Conservation (phyloP, 2,888 invertebrate genomes). For the Stenichneumon culpator region DNA sequence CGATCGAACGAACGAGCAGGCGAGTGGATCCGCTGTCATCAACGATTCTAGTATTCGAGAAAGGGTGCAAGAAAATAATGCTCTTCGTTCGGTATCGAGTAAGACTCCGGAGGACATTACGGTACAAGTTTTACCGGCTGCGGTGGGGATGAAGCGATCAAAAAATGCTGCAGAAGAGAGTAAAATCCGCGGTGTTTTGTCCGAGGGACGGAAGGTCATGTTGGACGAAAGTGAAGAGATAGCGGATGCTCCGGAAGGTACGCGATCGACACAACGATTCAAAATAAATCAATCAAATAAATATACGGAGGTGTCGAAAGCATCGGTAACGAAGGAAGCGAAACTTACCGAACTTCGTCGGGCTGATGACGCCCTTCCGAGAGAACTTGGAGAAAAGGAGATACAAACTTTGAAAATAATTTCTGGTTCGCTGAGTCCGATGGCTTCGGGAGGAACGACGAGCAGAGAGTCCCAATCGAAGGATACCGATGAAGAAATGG, state of each 20-base stretch:
- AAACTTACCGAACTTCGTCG: neutral
- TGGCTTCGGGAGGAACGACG: neutral
- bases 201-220: no score
- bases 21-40: conserved; percentile 2
- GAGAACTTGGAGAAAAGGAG: neutral
- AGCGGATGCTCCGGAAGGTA: neutral
- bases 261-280: neutral
- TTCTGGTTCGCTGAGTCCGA: neutral
- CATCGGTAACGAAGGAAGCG: neutral
- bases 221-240: neutral
- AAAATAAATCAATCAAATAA: neutral
- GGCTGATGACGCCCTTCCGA: neutral
- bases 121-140: neutral
- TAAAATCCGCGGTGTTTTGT: no score
- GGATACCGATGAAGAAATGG: neutral
- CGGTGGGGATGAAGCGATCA: no score
- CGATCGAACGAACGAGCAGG: neutral
- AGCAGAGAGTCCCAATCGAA: conserved; percentile 1
- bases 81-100: neutral
- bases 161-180: neutral
- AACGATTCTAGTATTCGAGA: neutral
- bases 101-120: neutral
- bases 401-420: neutral
- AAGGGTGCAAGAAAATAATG: conserved; percentile 6
- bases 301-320: neutral